Conservation (phyloP, 1,140 invertebrate genomes). For the Hylyphantes graminicola region DNA sequence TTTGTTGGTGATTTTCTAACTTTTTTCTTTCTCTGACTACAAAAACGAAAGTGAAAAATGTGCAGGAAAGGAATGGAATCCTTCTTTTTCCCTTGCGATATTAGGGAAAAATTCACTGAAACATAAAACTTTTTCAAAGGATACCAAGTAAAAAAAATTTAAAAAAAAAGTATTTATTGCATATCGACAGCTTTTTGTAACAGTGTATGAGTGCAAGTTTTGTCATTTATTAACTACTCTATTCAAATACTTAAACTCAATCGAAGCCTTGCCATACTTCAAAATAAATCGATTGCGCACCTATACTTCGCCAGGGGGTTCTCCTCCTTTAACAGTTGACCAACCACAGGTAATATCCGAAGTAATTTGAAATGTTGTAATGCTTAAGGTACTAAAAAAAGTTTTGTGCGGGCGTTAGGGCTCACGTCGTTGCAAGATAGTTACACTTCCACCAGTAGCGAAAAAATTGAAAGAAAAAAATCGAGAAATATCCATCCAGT, state of each 20-base stretch:
- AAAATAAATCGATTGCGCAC: background rate
- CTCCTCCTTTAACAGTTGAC: background rate
- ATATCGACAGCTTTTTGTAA: background rate
- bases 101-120: too few species aligned
- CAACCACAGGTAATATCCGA: background rate
- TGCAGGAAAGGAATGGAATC: too few species aligned
- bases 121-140: too few species aligned
- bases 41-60: too few species aligned
- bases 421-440: background rate
- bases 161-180: too few species aligned
- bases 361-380: slow-evolving; percentile 16
- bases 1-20: too few species aligned
- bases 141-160: too few species aligned
- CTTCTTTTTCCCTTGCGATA: too few species aligned
- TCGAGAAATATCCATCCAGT: slow-evolving; percentile 47
- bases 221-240: background rate
- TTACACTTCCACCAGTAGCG: background rate
- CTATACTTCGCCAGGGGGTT: background rate
- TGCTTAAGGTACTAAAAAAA: slow-evolving; percentile 33
- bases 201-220: background rate
- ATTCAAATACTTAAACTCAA: background rate
- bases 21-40: too few species aligned
- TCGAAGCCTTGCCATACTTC: background rate
- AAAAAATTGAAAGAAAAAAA: slow-evolving; percentile 18
- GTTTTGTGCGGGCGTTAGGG: slow-evolving; percentile 8